These are phyloP conservation scores for Myrmecobius fasciatus DNA, from an alignment of 2,113 vertebrate genomes.

Conservation along the genomic window DNA sequence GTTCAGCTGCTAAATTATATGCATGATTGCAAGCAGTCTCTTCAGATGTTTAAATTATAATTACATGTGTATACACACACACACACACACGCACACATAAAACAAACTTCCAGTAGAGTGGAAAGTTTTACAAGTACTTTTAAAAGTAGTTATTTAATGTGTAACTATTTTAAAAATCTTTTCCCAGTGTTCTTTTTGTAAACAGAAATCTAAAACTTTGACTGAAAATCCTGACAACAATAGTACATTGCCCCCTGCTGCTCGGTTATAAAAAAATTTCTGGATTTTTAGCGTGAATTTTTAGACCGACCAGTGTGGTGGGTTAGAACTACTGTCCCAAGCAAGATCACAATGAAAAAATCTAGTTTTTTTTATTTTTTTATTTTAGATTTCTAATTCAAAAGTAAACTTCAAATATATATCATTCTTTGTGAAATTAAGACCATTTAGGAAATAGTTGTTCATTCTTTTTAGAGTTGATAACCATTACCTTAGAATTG, in stretches of 20 bases:
- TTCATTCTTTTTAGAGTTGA: background rate
- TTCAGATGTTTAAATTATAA: background rate
- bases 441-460: constrained; percentile 12
- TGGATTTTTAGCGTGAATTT: background rate
- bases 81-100: no score
- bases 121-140: constrained; percentile 31
- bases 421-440: constrained; percentile 17
- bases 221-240: background rate
- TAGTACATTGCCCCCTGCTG: constrained; percentile 82
- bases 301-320: background rate
- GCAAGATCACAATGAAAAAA: background rate
- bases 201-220: constrained; percentile 31
- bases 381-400: constrained; percentile 3
- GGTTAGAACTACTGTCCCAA: constrained; percentile 42
- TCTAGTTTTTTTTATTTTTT: background rate
- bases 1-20: background rate
- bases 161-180: constrained; percentile 43
- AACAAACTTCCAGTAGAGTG: constrained; percentile 31
- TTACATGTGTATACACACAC: background rate
- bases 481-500: background rate
- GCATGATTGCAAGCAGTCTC: background rate
- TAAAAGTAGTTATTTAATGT: constrained; percentile 42
- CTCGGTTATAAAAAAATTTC: background rate
- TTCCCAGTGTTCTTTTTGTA: constrained; percentile 36
- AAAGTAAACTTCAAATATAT: constrained; percentile 7